These are phyloP conservation scores for Pampusana beccarii DNA, from an alignment of 2,113 vertebrate species.

Conservation along the genomic window DNA sequence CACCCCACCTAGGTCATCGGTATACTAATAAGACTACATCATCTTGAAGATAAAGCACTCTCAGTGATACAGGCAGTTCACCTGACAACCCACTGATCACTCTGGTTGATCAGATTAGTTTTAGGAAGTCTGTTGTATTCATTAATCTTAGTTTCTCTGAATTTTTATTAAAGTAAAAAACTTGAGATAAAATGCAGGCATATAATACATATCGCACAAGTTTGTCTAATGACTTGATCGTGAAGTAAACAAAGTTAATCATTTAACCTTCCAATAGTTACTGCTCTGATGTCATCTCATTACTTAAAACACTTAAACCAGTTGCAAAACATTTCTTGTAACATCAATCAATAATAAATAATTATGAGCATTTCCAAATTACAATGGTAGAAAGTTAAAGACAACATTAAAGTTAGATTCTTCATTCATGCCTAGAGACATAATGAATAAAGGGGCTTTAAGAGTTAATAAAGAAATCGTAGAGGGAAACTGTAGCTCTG, in stretches of 20 bases:
- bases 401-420: not conserved
- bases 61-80: not conserved
- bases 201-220: not conserved
- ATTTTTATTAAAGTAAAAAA: not conserved
- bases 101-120: not conserved
- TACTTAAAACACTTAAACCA: not conserved
- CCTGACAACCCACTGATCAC: not conserved
- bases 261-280: not conserved
- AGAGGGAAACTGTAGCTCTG: not conserved
- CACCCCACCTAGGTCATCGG: not conserved
- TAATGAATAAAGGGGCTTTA: not conserved
- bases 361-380: not conserved
- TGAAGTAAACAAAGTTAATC: not conserved
- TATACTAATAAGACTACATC: not conserved
- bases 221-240: not conserved
- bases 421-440: not conserved
- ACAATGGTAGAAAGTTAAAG: not conserved
- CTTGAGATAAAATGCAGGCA: not conserved
- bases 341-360: not conserved
- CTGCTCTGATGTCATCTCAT: not conserved
- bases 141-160: not conserved
- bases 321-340: not conserved
- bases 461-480: slow-evolving; percentile 33
- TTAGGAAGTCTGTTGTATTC: not conserved
- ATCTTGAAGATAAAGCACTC: not conserved